phyloP scores from a whole-genome alignment of 2,113 vertebrate genomes.

The Larimichthys crocea region DNA sequence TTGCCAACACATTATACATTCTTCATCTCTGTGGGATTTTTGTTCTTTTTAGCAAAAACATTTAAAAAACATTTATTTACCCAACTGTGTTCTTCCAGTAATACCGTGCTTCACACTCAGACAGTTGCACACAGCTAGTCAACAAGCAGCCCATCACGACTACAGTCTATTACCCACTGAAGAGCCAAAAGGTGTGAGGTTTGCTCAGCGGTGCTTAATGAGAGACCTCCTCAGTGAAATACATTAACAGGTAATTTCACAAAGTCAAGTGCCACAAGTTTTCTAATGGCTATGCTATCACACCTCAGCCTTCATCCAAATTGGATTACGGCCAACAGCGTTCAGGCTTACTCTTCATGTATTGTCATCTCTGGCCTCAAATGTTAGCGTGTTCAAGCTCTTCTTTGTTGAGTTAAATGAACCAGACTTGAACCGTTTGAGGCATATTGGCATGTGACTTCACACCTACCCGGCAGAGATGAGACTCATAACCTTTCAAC shows the following conservation, averaged over 20 bases:
- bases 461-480: background rate
- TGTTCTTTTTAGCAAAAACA: background rate
- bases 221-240: background rate
- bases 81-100: background rate
- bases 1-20: background rate
- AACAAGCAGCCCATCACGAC: background rate
- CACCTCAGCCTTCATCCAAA: too few relatives aligned
- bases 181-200: too few relatives aligned
- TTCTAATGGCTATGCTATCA: background rate
- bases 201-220: background rate
- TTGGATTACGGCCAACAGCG: background rate
- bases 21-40: background rate
- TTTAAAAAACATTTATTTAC: background rate
- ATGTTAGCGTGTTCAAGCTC: background rate
- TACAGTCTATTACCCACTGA: background rate
- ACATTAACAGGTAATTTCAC: background rate
- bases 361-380: background rate
- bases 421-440: background rate
- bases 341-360: background rate
- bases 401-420: slow-evolving; percentile 5
- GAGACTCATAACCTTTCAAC: slow-evolving; percentile 12
- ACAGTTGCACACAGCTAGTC: too few relatives aligned
- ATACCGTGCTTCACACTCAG: too few relatives aligned
- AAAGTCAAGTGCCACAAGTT: too few relatives aligned
- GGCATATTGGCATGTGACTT: background rate